Evolutionary conservation across 2,797 vertebrate species (phyloP).

Genomic region (Helicolenus hilgendorfi): DNA sequence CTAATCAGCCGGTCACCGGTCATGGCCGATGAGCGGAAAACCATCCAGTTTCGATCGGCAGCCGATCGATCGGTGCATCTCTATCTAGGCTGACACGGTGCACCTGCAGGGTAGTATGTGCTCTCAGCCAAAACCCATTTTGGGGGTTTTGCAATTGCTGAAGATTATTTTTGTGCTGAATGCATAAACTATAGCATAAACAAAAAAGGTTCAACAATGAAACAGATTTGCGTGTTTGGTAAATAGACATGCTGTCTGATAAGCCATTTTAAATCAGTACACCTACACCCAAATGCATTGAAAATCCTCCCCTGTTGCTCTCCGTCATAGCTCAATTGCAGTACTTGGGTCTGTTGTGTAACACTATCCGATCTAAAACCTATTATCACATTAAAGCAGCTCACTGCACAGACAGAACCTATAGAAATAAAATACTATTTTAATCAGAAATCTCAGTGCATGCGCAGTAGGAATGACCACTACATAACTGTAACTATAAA

Average conservation of each 20-base stretch:
- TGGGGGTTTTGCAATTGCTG: neutral
- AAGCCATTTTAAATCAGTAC: conserved; percentile 47
- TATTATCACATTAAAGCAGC: conserved; percentile 64
- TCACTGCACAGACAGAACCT: conserved; percentile 38
- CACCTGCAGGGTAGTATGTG: neutral
- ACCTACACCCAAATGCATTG: conserved; percentile 44
- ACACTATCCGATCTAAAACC: conserved; percentile 54
- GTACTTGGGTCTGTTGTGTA: conserved; percentile 38
- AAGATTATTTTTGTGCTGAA: neutral
- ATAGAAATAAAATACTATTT: conserved; percentile 22
- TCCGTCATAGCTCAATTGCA: conserved; percentile 37
- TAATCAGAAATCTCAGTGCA: conserved; percentile 33
- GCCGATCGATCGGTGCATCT: neutral
- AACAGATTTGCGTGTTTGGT: conserved; percentile 30
- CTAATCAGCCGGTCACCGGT: too few species aligned
- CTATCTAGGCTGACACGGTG: neutral
- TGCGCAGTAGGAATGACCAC: conserved; percentile 9
- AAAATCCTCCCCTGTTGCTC: conserved; percentile 35
- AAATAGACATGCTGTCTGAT: conserved; percentile 56
- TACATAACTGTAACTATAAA: neutral
- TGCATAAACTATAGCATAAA: neutral
- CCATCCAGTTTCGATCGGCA: neutral
- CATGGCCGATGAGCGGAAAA: neutral
- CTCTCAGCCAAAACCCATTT: neutral
- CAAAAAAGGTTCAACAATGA: conserved; percentile 30